Base-by-base conservation (phyloP, 2,797 vertebrate genomes). In the Anabacerthia variegaticeps region DNA sequence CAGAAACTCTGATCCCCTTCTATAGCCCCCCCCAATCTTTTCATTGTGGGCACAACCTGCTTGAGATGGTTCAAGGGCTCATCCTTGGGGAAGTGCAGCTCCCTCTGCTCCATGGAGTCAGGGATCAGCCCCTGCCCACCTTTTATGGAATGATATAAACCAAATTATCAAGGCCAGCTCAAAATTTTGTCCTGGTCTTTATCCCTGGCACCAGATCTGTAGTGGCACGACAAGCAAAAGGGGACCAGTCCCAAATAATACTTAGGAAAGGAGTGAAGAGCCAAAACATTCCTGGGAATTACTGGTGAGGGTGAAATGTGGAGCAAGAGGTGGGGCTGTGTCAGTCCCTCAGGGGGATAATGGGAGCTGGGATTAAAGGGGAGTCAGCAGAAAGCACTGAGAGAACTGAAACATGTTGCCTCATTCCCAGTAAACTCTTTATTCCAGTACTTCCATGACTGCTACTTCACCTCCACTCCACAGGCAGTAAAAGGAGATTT, bases 161-260 rank as follows among this genome's bases (percentile, higher is more conserved):
- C 37, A 44, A 48, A 80, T 54, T 63, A 54, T 76, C 7, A 56
- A 48, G 43, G 10, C 22, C 21, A 52, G 18, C 51, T 11, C 28
- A 11, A 79, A 23, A 49, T 27, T 39, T 26, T 26, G 12, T 4
- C 84, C 8, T 4, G 2, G 2, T 16, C 30, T 79, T 52, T 32
- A 39, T 20, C 63, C 22, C 43, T 1, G 0, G n/a, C 27, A 62
- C 10, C 0, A 0, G 18, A 48, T 84, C 56, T 62, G 52, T 46
- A 39, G 46, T 22, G 67, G 41, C 2, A 16, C 18, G 16, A 71
- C 7, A 43, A 52, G 59, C 54, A 87, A 80, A 71, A 55, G 15
- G 1, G 10, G 21, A 49, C 12, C 2, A 65, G 18, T 18, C 27
- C 51, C 54, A 26, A 62, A 61, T 24, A 84, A 48, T 8, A 80